A percentile compares a stretch with the other conserved stretches of the same genome.
phyloP scores from a whole-genome alignment of 2,113 vertebrate species.

The Dromas ardeola region DNA sequence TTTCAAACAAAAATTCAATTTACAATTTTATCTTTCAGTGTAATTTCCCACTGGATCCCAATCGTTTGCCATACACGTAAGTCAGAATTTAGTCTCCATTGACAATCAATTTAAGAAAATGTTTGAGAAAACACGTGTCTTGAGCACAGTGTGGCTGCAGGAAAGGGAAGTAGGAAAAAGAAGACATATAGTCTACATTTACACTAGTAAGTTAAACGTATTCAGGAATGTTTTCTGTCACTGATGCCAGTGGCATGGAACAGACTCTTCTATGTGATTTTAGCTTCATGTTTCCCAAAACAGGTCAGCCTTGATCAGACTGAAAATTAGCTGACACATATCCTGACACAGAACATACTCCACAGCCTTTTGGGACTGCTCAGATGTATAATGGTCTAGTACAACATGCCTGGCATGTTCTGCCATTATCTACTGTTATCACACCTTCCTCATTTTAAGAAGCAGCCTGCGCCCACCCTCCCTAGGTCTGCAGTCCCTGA shows the following conservation, averaged over 20 bases:
- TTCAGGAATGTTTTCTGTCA: background rate
- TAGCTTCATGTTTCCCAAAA: background rate
- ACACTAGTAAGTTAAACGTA: background rate
- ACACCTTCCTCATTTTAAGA: background rate
- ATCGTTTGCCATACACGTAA: background rate
- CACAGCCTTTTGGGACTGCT: background rate
- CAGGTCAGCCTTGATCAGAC: background rate
- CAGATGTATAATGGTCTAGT: background rate
- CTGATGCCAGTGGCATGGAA: background rate
- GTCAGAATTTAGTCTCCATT: background rate
- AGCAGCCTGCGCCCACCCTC: rapidly evolving
- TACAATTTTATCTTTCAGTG: background rate
- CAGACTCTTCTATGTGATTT: background rate
- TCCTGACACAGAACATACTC: background rate
- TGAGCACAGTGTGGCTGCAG: background rate
- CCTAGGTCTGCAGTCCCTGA: background rate
- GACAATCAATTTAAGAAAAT: background rate
- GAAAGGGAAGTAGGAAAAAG: background rate
- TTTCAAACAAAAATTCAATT: background rate
- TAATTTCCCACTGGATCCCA: background rate
- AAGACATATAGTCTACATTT: background rate
- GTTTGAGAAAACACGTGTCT: background rate
- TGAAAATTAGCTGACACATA: background rate
- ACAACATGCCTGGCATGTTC: background rate
- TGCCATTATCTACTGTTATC: background rate